phyloP scores from a whole-genome alignment of 1,140 invertebrate species.

The Drosophila murphyi region DNA sequence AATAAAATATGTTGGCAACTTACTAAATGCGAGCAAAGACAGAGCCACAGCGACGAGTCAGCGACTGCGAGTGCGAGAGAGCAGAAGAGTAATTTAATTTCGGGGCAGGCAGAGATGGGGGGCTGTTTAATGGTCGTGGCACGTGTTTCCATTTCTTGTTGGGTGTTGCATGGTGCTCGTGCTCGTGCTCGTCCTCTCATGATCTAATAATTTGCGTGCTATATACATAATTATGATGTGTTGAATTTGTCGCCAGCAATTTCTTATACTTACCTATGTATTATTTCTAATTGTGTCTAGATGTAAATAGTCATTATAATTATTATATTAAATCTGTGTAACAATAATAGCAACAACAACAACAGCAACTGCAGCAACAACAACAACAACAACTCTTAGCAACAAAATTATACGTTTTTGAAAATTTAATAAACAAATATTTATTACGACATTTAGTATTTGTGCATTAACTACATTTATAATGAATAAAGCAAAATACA shows the following conservation, averaged over 20 bases:
- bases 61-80: not conserved
- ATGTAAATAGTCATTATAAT: slow-evolving; percentile 80
- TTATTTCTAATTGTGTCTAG: slow-evolving; percentile 19
- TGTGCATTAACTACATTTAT: slow-evolving; percentile 64
- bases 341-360: slow-evolving; percentile 13
- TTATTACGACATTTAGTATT: slow-evolving; percentile 68
- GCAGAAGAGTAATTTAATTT: slow-evolving; percentile 5
- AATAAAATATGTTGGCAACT: slow-evolving; percentile 15
- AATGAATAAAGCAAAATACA: slow-evolving; percentile 22
- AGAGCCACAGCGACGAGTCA: too few species aligned
- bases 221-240: slow-evolving; percentile 17
- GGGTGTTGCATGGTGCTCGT: not conserved
- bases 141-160: slow-evolving; percentile 53
- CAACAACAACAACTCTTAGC: not conserved
- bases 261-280: not conserved
- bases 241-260: slow-evolving; percentile 27
- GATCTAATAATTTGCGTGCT: slow-evolving; percentile 12
- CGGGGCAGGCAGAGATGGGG: not conserved
- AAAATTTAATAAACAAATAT: slow-evolving; percentile 43
- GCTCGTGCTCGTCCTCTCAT: not conserved
- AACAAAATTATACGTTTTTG: slow-evolving; percentile 29
- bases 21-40: not conserved
- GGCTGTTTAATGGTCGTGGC: slow-evolving; percentile 12
- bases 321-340: slow-evolving; percentile 54
- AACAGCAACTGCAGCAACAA: slow-evolving; percentile 6